phyloP scores from a whole-genome alignment of 2,797 vertebrate genomes.

The Hippopotamyrus pictus region DNA sequence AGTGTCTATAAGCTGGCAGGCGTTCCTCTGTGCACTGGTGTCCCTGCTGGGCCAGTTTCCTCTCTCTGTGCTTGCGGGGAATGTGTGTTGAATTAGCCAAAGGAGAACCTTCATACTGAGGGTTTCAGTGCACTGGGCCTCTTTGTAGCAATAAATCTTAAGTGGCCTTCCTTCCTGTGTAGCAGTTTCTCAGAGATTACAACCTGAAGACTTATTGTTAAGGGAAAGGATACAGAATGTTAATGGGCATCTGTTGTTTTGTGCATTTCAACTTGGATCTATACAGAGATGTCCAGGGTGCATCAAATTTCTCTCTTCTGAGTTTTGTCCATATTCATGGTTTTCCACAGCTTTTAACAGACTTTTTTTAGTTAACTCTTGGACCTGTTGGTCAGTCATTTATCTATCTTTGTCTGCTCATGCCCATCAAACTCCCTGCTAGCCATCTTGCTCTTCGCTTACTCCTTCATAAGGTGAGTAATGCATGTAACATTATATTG shows the following conservation, averaged over 20 bases:
- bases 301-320: neutral
- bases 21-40: neutral
- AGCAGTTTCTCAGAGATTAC: neutral
- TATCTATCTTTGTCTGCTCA: neutral
- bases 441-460: neutral
- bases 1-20: neutral
- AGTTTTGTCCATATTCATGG: neutral
- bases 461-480: neutral
- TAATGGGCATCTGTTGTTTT: neutral
- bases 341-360: neutral
- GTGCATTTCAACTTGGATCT: neutral
- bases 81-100: neutral
- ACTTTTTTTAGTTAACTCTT: neutral
- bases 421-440: neutral
- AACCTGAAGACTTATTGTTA: neutral
- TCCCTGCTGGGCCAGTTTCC: neutral
- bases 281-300: neutral
- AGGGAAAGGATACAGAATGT: neutral
- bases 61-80: neutral
- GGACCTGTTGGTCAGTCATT: neutral
- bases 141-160: neutral
- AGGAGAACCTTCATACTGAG: neutral
- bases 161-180: neutral
- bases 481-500: neutral
- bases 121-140: neutral